A percentile compares a stretch with the other conserved stretches of the same genome.
Conservation (phyloP, 2,113 vertebrate species). For the Elephantulus edwardii region DNA sequence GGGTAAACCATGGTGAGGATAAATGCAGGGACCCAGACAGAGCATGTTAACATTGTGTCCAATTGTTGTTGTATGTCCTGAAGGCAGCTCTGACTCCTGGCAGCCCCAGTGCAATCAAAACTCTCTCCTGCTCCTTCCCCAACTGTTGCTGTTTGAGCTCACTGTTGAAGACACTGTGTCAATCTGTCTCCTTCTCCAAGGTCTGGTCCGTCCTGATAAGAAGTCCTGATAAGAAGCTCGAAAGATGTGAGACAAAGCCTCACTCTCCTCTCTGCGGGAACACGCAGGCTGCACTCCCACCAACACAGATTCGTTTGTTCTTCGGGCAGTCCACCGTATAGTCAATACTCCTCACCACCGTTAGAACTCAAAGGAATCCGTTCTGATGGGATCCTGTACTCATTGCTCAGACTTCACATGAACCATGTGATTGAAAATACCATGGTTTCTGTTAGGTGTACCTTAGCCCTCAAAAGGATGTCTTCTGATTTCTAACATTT, state of each 20-base stretch:
- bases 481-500: background rate
- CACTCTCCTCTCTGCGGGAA: too few species aligned
- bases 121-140: background rate
- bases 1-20: background rate
- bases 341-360: background rate
- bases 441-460: background rate
- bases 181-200: background rate
- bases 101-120: background rate
- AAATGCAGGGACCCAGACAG: background rate
- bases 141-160: background rate
- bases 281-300: too few species aligned
- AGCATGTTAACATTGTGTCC: background rate
- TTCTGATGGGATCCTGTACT: background rate
- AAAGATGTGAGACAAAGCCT: too few species aligned
- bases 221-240: too few species aligned
- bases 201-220: background rate
- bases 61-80: too few species aligned
- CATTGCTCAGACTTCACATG: background rate
- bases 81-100: background rate
- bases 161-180: background rate
- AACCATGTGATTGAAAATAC: background rate
- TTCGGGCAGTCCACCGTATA: too few species aligned
- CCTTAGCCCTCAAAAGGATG: background rate
- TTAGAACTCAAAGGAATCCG: background rate
- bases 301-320: too few species aligned